phyloP scores from a whole-genome alignment of 1,140 invertebrate species.

The Pseudomyrmex gracilis region DNA sequence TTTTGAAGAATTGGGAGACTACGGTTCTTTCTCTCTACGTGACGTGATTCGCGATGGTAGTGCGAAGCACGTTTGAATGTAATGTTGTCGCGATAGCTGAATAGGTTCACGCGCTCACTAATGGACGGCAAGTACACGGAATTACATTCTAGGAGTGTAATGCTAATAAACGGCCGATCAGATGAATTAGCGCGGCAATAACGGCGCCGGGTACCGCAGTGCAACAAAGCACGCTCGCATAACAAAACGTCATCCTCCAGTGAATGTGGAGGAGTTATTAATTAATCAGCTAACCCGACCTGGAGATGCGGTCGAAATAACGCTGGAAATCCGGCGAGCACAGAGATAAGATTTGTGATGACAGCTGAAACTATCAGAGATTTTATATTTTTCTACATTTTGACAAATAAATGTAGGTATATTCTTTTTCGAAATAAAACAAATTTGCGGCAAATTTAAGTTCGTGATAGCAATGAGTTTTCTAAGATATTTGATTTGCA shows the following conservation, averaged over 20 bases:
- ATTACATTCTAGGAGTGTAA: slow-evolving; percentile 53
- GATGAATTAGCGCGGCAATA: slow-evolving; percentile 72
- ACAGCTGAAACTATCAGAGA: too few species aligned
- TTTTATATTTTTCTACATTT: too few species aligned
- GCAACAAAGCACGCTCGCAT: slow-evolving; percentile 69
- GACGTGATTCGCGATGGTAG: background rate
- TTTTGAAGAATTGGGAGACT: background rate
- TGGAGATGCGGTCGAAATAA: slow-evolving; percentile 5
- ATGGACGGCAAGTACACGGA: slow-evolving; percentile 42
- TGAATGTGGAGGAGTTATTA: slow-evolving; percentile 64
- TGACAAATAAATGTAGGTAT: too few species aligned
- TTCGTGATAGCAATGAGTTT: too few species aligned
- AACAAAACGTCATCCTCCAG: slow-evolving; percentile 66
- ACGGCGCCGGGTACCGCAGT: slow-evolving; percentile 40
- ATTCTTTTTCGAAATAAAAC: too few species aligned
- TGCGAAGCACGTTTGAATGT: slow-evolving; percentile 35
- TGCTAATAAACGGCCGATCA: slow-evolving; percentile 71
- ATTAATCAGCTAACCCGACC: slow-evolving; percentile 64
- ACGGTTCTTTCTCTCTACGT: slow-evolving; percentile 9
- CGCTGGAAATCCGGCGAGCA: too few species aligned
- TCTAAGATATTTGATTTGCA: too few species aligned
- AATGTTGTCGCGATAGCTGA: slow-evolving; percentile 48
- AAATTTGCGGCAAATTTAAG: too few species aligned
- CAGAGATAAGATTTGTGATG: too few species aligned
- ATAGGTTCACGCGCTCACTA: slow-evolving; percentile 40